These are phyloP conservation scores for Sarcophaga subvicina DNA, from an alignment of 2,888 invertebrate species.

Conservation along the genomic window DNA sequence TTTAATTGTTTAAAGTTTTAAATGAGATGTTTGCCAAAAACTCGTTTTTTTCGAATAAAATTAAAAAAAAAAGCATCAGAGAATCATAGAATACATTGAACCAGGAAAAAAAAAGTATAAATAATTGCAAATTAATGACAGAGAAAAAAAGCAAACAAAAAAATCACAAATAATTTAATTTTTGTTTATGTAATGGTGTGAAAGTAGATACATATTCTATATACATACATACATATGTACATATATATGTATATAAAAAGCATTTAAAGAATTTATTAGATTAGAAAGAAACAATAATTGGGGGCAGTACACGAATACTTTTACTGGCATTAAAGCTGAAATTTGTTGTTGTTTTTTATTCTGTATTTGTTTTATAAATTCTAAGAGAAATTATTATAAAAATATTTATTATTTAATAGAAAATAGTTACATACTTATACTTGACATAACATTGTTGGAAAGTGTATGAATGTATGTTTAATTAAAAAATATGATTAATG, in stretches of 20 bases:
- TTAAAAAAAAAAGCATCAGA: background rate
- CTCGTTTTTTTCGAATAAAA: conserved; percentile 7
- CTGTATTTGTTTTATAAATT: too few relatives aligned
- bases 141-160: conserved; percentile 18
- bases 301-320: too few relatives aligned
- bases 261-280: conserved; percentile 45
- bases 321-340: too few relatives aligned
- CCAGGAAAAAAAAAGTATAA: conserved; percentile 64
- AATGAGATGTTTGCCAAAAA: conserved; percentile 33
- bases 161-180: background rate
- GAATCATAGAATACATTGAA: conserved; percentile 55
- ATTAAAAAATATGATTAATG: too few relatives aligned
- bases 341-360: too few relatives aligned
- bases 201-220: background rate
- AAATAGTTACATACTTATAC: too few relatives aligned
- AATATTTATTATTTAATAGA: too few relatives aligned
- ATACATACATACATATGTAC: background rate
- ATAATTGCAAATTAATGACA: conserved; percentile 29
- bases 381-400: too few relatives aligned
- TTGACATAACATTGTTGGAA: too few relatives aligned
- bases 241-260: background rate
- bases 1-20: conserved; percentile 29
- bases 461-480: too few relatives aligned
- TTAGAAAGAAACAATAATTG: conserved; percentile 4
- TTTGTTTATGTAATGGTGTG: background rate